A percentile compares a stretch with the other conserved stretches of the same genome.
phyloP scores from a whole-genome alignment of 2,888 invertebrate genomes.

The Ophion costatus region DNA sequence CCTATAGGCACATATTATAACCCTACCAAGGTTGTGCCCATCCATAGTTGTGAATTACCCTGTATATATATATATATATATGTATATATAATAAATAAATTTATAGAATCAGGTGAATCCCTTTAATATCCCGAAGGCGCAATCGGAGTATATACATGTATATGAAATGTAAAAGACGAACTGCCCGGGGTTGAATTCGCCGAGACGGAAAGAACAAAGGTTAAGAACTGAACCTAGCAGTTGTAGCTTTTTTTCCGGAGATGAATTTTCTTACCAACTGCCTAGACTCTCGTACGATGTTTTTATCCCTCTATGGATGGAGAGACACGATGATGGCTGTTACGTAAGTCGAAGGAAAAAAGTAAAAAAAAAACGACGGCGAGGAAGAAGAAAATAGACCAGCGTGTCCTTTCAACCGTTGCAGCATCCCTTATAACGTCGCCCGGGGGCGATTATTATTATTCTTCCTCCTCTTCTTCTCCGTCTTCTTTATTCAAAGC shows the following conservation, averaged over 20 bases:
- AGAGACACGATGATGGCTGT: slow-evolving; percentile 52
- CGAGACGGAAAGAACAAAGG: slow-evolving; percentile 26
- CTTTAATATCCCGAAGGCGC: not conserved
- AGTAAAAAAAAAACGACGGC: slow-evolving; percentile 21
- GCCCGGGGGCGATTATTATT: slow-evolving; percentile 44
- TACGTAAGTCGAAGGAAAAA: slow-evolving; percentile 41
- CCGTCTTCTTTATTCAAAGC: slow-evolving; percentile 50
- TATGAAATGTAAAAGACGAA: slow-evolving; percentile 74
- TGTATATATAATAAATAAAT: too few species aligned
- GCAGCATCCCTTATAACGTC: slow-evolving; percentile 72
- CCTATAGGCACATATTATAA: too few species aligned
- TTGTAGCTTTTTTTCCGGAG: slow-evolving; percentile 20
- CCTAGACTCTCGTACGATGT: slow-evolving; percentile 42
- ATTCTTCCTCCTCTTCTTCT: slow-evolving; percentile 62
- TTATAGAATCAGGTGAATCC: not conserved
- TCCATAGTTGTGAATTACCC: not conserved
- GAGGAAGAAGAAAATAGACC: not conserved
- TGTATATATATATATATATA: not conserved
- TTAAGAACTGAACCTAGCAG: not conserved
- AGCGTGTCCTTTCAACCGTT: slow-evolving; percentile 28
- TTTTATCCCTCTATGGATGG: slow-evolving; percentile 43
- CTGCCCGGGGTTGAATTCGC: slow-evolving; percentile 33
- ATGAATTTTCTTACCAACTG: slow-evolving; percentile 45
- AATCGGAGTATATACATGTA: not conserved
- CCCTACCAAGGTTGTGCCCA: too few species aligned